These are phyloP conservation scores for Forficula auricularia DNA, from an alignment of 1,140 invertebrate genomes.

Conservation along the genomic window DNA sequence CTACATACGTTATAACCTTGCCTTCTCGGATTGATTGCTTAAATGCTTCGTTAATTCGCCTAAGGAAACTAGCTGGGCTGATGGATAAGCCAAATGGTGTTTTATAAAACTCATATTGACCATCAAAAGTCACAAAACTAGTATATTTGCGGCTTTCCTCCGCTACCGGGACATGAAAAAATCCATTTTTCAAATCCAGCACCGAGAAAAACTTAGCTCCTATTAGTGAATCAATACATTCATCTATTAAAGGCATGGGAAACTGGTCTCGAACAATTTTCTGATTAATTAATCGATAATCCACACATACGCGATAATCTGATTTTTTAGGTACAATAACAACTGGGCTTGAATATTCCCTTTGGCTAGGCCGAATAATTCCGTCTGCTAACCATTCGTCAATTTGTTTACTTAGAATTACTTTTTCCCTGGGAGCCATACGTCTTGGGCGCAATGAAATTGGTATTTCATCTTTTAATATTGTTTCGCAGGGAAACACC, in stretches of 20 bases:
- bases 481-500: too few species aligned
- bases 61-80: too few species aligned
- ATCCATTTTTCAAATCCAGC: constrained; percentile 17
- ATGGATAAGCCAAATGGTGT: constrained; percentile 7
- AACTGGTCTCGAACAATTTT: constrained; percentile 23
- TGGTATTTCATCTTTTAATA: too few species aligned
- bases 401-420: constrained; percentile 2
- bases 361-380: constrained; percentile 14
- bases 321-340: constrained; percentile 18
- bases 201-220: constrained; percentile 14
- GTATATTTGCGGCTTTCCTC: constrained; percentile 10
- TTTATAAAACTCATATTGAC: constrained; percentile 10
- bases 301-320: constrained; percentile 18
- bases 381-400: constrained; percentile 12
- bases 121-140: constrained; percentile 9
- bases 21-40: too few species aligned
- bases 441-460: too few species aligned
- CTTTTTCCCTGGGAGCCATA: too few species aligned
- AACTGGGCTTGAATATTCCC: constrained; percentile 14
- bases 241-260: constrained; percentile 25
- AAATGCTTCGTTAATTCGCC: too few species aligned
- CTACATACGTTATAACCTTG: too few species aligned
- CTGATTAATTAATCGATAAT: constrained; percentile 28
- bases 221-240: constrained; percentile 14
- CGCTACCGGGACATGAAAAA: constrained; percentile 5